These are phyloP conservation scores for Hyposoter dolosus DNA, from an alignment of 2,888 invertebrate species.

Conservation along the genomic window DNA sequence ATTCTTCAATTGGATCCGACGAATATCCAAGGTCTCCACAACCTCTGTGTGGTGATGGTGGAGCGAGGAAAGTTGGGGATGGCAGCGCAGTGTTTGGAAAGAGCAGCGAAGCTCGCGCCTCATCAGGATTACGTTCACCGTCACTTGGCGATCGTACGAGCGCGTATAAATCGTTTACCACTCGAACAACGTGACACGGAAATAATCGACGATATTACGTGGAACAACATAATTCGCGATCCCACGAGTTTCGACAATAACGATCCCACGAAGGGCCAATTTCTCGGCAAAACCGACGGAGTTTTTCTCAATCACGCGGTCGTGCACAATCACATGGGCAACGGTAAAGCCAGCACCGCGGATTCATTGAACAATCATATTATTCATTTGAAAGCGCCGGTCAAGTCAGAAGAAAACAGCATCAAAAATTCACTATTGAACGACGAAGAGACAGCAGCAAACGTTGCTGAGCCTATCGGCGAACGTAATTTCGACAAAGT, in stretches of 20 bases:
- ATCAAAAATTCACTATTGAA: conserved; percentile 39
- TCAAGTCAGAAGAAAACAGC: conserved; percentile 69
- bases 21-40: conserved; percentile 97
- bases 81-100: conserved; percentile 94
- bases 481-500: conserved; percentile 76
- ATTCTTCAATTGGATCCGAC: conserved; percentile 95
- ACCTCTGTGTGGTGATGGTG: conserved; percentile 97
- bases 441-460: conserved; percentile 18
- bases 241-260: conserved; percentile 72
- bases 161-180: conserved; percentile 86
- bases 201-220: conserved; percentile 80
- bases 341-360: conserved; percentile 73
- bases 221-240: conserved; percentile 70
- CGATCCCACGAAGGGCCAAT: conserved; percentile 75
- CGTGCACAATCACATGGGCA: conserved; percentile 79
- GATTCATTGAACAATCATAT: conserved; percentile 76
- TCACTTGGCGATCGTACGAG: conserved; percentile 95
- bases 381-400: conserved; percentile 76
- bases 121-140: conserved; percentile 95
- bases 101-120: conserved; percentile 93
- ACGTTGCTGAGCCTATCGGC: conserved; percentile 54
- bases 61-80: conserved; percentile 94
- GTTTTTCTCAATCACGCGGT: conserved; percentile 79
- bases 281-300: conserved; percentile 77
- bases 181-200: conserved; percentile 81